Conservation (phyloP, 1,140 invertebrate species). For the Macrotrachela quadricornifera region DNA sequence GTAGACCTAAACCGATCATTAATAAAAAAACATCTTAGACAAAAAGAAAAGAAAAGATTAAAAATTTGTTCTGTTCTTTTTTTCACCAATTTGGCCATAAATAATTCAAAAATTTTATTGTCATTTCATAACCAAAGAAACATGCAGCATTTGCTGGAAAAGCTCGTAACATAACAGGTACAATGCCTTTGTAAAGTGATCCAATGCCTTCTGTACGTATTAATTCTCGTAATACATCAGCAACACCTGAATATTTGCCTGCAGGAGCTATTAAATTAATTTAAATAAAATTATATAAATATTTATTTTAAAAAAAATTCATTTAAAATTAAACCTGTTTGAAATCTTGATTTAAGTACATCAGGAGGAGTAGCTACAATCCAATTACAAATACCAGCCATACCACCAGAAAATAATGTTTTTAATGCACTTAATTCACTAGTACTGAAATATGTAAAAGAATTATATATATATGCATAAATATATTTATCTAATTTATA, state of each 20-base stretch:
- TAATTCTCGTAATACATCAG: slow-evolving; percentile 1
- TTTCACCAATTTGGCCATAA: not conserved
- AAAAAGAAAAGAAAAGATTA: too few relatives aligned
- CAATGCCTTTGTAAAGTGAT: slow-evolving; percentile 3
- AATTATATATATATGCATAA: not conserved
- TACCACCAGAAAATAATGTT: slow-evolving; percentile 76
- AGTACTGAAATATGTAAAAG: too few relatives aligned
- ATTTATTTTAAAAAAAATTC: too few relatives aligned
- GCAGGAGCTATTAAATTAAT: not conserved
- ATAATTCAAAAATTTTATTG: slow-evolving; percentile 1
- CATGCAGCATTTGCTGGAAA: slow-evolving; percentile 8
- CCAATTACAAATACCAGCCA: slow-evolving; percentile 90
- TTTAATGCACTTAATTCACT: slow-evolving; percentile 41
- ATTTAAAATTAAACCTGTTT: slow-evolving; percentile 39
- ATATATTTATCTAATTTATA: slow-evolving; percentile 14
- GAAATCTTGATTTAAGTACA: slow-evolving; percentile 82
- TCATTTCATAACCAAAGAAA: slow-evolving; percentile 8
- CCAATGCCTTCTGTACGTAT: slow-evolving; percentile 2
- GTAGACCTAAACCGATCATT: too few relatives aligned
- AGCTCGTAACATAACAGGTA: slow-evolving; percentile 4
- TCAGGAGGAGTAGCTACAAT: slow-evolving; percentile 81
- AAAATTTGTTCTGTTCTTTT: too few relatives aligned
- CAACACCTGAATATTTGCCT: slow-evolving; percentile 1
- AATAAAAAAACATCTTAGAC: too few relatives aligned
- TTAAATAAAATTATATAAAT: too few relatives aligned